Base-by-base conservation (phyloP, 2,797 vertebrate species). In the Acrocephalus scirpaceus region DNA sequence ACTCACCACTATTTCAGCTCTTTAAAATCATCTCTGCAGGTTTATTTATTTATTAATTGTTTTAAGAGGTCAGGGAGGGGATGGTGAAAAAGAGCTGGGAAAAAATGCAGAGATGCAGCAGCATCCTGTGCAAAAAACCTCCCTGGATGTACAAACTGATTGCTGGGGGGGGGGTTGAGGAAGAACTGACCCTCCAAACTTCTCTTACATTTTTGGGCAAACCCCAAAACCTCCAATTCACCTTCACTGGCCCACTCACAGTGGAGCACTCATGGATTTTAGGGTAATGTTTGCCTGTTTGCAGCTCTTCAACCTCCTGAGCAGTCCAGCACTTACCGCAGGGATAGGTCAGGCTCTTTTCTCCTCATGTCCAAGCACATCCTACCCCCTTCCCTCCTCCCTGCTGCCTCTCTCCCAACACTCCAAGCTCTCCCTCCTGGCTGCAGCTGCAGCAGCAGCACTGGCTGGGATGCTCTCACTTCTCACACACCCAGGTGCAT, bases 351-450 rank as follows among this genome's bases (percentile, higher is more conserved):
- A 47, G 74, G 1, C 2, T 19, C n/a, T 40, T 12, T 34, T 4
- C 50, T 61, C 36, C 60, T 12, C 23, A 38, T n/a, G 13, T 22
- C 25, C 5, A 6, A 54, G 12, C 73, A 34, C 60, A 7, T 38
- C 45, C 44, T 7, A 26, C 19, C 36, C 23, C 29, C 23, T 53
- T 19, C 32, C 64, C 71, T 54, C 87, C 62, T 83, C 92, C 92
- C 64, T 12, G 7, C 64, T 23, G 62, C 69, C 57, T 42, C 44
- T 44, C 38, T 13, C 38, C 22, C 84, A 40, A 1, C 45, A 5
- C 45, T 29, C 32, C 1, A 5, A 15, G 0, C 2, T 4, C 75
- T n/a, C 9, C 0, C 0, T 85, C 61, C 87, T 5, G 74, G 54
- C 50, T 29, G 13, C 56, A 23, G 69, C 32, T 23, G 30, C 14